Evolutionary conservation across 2,888 invertebrate species (phyloP), one percentile per base, ranked within the genome.

Genomic region (Tiliacea citrago): DNA sequence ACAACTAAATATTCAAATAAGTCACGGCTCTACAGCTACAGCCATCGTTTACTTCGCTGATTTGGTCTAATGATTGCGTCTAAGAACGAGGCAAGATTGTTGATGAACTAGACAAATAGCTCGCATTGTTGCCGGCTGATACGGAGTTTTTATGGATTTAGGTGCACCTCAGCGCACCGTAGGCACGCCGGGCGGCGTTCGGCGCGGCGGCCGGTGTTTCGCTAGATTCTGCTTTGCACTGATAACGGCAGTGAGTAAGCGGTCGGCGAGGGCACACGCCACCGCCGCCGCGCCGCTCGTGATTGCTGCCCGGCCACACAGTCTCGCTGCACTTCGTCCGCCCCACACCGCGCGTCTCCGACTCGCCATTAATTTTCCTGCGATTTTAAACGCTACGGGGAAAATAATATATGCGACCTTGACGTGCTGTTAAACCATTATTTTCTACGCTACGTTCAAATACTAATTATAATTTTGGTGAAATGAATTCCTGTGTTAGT

Each of bases 341-440:
- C 65, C 87, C 90, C 73, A 71, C 82, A 73, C 75, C 86, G 78
- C 81, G 68, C 77, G 77, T 79, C 79, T 68, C 85, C 82, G 67
- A 73, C 75, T 82, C 66, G 73, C 47, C 35, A 74, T 80, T 82
- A 86, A 83, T 86, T 86, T 83, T 79, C 84, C 80, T 82, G 77
- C 90, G 83, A 92, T 93, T 94, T 94, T 93, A 90, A 90, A 91
- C 91, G 91, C 88, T 85, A 89, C 91, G 91, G 86, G 39, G 91
- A 93, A 94, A 94, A 93, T 91, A 94, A 93, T 91, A 90, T 91
- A 89, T 83, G 72, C 89, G 93, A 94, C 96, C 96, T 96, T 96
- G 94, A 91, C 89, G 91, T 91, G 91, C 87, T 90, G 89, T 90
- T 91, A 83, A 65, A 77, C 78, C 76, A 88, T 82, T 84, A 79